Base-by-base conservation (phyloP, 1,140 invertebrate genomes). In the Macrostomum lignano region DNA sequence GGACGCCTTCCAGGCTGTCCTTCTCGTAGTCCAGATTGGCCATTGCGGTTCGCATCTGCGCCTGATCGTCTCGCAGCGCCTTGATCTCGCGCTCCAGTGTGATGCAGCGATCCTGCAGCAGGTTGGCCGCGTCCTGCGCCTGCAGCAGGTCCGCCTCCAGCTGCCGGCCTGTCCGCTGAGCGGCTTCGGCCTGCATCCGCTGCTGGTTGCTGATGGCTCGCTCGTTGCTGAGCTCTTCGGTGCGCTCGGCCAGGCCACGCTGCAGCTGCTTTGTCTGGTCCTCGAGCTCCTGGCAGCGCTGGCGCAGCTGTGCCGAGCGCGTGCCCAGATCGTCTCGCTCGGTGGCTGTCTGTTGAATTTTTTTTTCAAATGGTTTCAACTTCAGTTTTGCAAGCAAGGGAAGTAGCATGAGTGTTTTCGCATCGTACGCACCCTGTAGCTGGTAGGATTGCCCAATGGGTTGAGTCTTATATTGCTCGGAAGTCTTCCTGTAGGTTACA, bases 11-110 rank as follows among this genome's bases (percentile, higher is more conserved):
- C 3, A 57, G 42, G 2, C 36, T 25, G 38, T 57, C 54, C 32
- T 55, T 57, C 39, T 57, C 54, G 21, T 48, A 37, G 35, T 57
- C 54, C 36, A 55, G 38, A 6, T 44, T 41, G 17, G 36, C 45
- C 17, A 55, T 43, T 3, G 50, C 53, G 5, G 33, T 31, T 11
- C 49, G 37, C 2, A 54, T 40, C 14, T 44, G 44, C n/a, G 40
- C 32, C n/a, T 39, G 25, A 10, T 35, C 31, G 1, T 35, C 33
- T 19, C 44, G 39, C 31, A 45, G 40, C 3, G 44, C 11, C 10
- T 48, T 46, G 3, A 40, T 23, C 15, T 49, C 31, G n/a, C 45
- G 38, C 11, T 47, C 46, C n/a, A n/a, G n/a, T n/a, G n/a, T n/a
- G n/a, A n/a, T n/a, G n/a, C n/a, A n/a, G n/a, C n/a, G n/a, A n/a